Percentiles rank a stretch among this genome's conserved stretches.
Conservation (phyloP, 2,797 vertebrate genomes). For the Phoeniculus purpureus region DNA sequence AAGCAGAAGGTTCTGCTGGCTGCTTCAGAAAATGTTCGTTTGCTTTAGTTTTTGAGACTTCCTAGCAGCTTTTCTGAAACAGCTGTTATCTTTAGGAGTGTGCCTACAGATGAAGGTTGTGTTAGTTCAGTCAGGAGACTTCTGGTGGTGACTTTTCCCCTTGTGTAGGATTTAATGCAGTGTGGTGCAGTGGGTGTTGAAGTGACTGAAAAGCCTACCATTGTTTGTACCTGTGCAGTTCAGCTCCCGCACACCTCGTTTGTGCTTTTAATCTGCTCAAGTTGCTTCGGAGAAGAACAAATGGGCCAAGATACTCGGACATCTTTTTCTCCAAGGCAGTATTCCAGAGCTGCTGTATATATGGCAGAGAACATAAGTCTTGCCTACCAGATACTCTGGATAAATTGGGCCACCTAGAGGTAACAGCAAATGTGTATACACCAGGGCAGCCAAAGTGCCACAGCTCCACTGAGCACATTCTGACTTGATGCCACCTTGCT, state of each 20-base stretch:
- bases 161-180: background rate
- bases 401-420: constrained; percentile 72
- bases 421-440: constrained; percentile 40
- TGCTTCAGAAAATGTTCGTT: constrained; percentile 61
- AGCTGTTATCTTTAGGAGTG: constrained; percentile 59
- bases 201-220: background rate
- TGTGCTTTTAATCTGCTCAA: background rate
- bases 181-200: background rate
- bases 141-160: background rate
- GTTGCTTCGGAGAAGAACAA: background rate
- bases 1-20: constrained; percentile 43
- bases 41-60: constrained; percentile 55
- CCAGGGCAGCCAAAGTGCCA: background rate
- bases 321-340: background rate
- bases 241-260: background rate
- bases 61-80: constrained; percentile 47
- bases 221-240: background rate
- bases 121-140: constrained; percentile 17
- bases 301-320: background rate
- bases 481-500: background rate
- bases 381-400: constrained; percentile 46
- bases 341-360: background rate
- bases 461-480: background rate
- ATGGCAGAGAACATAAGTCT: background rate
- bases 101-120: constrained; percentile 52